phyloP scores from a whole-genome alignment of 2,888 invertebrate genomes.

The Ichneumoninae sp. region DNA sequence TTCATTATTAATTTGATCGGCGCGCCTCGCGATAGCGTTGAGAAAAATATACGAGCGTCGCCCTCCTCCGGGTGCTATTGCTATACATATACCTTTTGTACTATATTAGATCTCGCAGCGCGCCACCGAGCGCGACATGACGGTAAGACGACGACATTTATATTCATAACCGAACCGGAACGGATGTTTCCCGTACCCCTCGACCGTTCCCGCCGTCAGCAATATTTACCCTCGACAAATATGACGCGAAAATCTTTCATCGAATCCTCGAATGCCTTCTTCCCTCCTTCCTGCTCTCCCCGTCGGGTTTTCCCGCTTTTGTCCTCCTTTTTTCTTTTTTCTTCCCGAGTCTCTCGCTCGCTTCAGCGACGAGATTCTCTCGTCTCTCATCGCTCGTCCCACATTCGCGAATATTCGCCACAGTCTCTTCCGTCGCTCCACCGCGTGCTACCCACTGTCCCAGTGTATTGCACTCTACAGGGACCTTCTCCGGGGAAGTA shows the following conservation, averaged over 20 bases:
- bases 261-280: conserved; percentile 63
- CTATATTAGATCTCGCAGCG: conserved; percentile 58
- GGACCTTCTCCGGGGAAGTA: conserved; percentile 28
- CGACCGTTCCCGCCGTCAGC: conserved; percentile 65
- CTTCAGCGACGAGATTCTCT: conserved; percentile 5
- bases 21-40: conserved; percentile 12
- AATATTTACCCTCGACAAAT: conserved; percentile 76
- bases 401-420: conserved; percentile 58
- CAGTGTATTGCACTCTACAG: conserved; percentile 38
- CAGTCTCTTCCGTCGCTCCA: conserved; percentile 33
- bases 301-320: conserved; percentile 44
- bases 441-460: conserved; percentile 46
- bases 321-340: background rate
- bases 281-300: conserved; percentile 54
- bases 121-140: conserved; percentile 39
- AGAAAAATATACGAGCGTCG: conserved; percentile 11
- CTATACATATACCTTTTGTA: conserved; percentile 2
- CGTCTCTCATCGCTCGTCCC: conserved; percentile 8
- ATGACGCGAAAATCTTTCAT: conserved; percentile 73
- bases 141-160: conserved; percentile 70
- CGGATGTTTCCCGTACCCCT: conserved; percentile 37
- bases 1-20: conserved; percentile 55
- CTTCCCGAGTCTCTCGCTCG: background rate
- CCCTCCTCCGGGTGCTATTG: conserved; percentile 9
- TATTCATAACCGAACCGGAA: conserved; percentile 74